Base-by-base conservation (phyloP, 2,888 invertebrate genomes). In the Pyrrhosoma nymphula region DNA sequence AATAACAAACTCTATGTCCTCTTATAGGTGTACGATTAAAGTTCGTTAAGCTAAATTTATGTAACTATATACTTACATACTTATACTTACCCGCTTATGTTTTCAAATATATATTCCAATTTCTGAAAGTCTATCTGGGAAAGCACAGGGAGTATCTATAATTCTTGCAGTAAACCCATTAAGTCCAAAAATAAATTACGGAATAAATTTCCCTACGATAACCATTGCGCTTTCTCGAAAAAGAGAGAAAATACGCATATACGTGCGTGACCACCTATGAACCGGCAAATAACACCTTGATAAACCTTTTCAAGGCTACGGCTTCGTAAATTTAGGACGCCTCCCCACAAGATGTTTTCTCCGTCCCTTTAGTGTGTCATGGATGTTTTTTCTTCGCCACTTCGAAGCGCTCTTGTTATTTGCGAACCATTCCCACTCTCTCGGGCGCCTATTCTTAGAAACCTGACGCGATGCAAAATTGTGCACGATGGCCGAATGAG, bases 391-490 rank as follows among this genome's bases (percentile, higher is more conserved):
- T 82, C 82, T n/a, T 69, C n/a, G 12, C 26, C 47, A 47, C 69
- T 69, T 82, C 82, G 35, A 82, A 14, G 35, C 35, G 35, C 30
- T 18, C 60, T 82, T 82, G 30, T 82, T 10, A 82, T 82, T 82
- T 82, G 35, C 82, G 30, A n/a, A 82, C 82, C 82, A 82, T 82
- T 82, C 82, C 82, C 82, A n/a, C n/a, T 82, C 82, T 82, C 82
- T 10, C 18, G 4, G 69, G 10, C 82, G 26, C 16, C 82, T 82
- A 82, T 82, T 82, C 82, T 82, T 82, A 82, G 82, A 82, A 30
- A 30, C 82, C 35, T 82, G 82, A 82, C 30, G 82, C 16, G 35
- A 26, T 82, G 82, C 35, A 16, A 82, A 82, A 82, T 6, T 60
- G 35, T 16, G 82, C 35, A 82, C 26, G 82, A 18, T 18, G 60